Conservation (phyloP, 2,113 vertebrate genomes). For the Haliaeetus leucogaster region DNA sequence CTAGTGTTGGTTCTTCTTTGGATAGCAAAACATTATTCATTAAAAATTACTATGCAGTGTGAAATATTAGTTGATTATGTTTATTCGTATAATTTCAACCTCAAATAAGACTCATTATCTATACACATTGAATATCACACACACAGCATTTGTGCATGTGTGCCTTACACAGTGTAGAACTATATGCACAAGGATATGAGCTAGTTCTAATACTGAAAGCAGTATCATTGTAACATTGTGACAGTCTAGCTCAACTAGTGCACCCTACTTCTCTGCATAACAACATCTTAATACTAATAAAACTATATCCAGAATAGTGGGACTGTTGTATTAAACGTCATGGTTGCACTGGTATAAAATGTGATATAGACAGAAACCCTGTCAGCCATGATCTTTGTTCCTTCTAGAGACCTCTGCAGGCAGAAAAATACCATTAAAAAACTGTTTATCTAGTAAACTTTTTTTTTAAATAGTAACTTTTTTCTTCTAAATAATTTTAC, state of each 20-base stretch:
- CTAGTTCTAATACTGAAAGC: background rate
- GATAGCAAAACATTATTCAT: background rate
- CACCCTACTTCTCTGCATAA: background rate
- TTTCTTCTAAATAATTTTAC: background rate
- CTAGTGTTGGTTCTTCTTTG: background rate
- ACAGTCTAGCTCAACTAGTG: background rate
- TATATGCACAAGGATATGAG: background rate
- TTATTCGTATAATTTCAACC: background rate
- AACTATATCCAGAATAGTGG: background rate
- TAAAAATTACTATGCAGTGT: background rate
- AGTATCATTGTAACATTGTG: background rate
- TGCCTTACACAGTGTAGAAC: background rate
- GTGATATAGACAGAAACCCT: background rate
- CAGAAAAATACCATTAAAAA: background rate
- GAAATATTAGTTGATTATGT: background rate
- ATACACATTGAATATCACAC: background rate
- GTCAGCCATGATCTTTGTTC: background rate
- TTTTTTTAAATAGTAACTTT: background rate
- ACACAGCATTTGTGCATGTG: fast-evolving
- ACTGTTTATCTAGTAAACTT: background rate
- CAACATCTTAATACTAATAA: background rate
- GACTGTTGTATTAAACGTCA: background rate
- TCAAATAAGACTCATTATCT: background rate
- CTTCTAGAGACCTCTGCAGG: background rate
- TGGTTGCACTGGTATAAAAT: background rate